Evolutionary conservation across 2,888 invertebrate species (phyloP), one percentile per base, ranked within the genome.

Genomic region (Electrophaes corylata): DNA sequence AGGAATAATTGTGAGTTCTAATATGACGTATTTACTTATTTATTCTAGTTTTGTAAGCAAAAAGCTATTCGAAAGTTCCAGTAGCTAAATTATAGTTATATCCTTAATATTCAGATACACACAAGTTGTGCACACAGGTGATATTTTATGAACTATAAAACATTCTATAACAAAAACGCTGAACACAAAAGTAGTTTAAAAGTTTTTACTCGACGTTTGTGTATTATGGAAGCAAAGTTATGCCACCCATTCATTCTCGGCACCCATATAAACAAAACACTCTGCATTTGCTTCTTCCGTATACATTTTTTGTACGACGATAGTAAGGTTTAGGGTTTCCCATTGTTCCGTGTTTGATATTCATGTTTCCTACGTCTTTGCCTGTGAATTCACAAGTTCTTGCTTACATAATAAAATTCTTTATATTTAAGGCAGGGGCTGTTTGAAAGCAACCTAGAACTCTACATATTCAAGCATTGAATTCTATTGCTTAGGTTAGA

Each of bases 381-480:
- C 59, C 61, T 53, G 54, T 66, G 62, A 49, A 53, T 65, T 66
- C 67, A 66, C 57, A 68, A 64, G 72, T 75, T 67, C 73, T 76
- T 75, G 70, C 67, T 60, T 56, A 70, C 73, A 72, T 75, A 75
- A 77, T 77, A 77, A 74, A 73, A 65, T 67, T 69, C 67, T 70
- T 72, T 73, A 70, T 76, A 72, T 69, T 54, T 61, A 37, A 48
- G 50, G 47, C 35, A 40, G 14, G 26, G 55, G 11, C 14, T 40
- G 40, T 12, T 23, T 14, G 33, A 10, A 23, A n/a, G 8, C 16
- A 23, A 47, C 60, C 59, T 57, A 11, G 19, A 49, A 14, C 19
- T 11, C 18, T 37, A 46, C 12, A 47, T 43, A 20, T 33, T 20
- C 29, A 26, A 6, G 18, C 33, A 35, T n/a, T 31, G 2, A 26